Conservation (phyloP, 23 tunicate species). For the Trididemnum clinides region DNA sequence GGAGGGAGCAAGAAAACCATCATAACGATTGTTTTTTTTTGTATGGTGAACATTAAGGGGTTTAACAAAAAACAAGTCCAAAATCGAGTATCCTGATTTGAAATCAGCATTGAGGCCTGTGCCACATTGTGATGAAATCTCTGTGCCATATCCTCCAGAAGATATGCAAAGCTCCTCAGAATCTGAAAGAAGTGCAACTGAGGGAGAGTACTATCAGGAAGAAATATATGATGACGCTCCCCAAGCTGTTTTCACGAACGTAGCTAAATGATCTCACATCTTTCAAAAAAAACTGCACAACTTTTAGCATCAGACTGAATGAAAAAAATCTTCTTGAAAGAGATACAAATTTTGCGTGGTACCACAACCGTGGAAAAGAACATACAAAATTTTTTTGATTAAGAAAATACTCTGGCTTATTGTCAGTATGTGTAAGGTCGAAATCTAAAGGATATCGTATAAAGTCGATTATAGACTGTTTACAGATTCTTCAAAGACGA, state of each 20-base stretch:
- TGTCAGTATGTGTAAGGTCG: slow-evolving; percentile 1
- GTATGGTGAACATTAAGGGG: slow-evolving; percentile 24
- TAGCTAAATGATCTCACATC: slow-evolving; percentile 16
- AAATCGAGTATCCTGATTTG: slow-evolving; percentile 22
- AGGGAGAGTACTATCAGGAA: slow-evolving; percentile 18
- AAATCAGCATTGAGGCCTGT: slow-evolving; percentile 34
- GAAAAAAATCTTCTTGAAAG: slow-evolving; percentile 32
- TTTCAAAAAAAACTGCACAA: slow-evolving; percentile 30
- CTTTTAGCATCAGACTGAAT: slow-evolving; percentile 18
- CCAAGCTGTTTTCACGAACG: slow-evolving; percentile 22
- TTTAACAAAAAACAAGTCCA: slow-evolving; percentile 31
- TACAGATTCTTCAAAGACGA: slow-evolving; percentile 12
- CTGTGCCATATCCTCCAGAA: slow-evolving; percentile 19
- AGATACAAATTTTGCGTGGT: slow-evolving; percentile 20
- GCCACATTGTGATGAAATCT: slow-evolving; percentile 19
- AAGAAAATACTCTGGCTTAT: background rate
- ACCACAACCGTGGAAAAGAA: slow-evolving; percentile 15
- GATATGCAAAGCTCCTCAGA: slow-evolving; percentile 8
- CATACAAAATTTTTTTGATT: slow-evolving; percentile 4
- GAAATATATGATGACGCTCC: slow-evolving; percentile 22
- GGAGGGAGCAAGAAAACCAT: slow-evolving; percentile 35
- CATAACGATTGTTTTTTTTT: slow-evolving; percentile 34
- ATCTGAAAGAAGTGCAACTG: slow-evolving; percentile 7
- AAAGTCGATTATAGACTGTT: slow-evolving; percentile 15
- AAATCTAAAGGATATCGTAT: background rate